Percentiles rank a stretch among this genome's conserved stretches.
These are phyloP conservation scores for Latrodectus elegans DNA, from an alignment of 2,888 invertebrate species.

Conservation along the genomic window DNA sequence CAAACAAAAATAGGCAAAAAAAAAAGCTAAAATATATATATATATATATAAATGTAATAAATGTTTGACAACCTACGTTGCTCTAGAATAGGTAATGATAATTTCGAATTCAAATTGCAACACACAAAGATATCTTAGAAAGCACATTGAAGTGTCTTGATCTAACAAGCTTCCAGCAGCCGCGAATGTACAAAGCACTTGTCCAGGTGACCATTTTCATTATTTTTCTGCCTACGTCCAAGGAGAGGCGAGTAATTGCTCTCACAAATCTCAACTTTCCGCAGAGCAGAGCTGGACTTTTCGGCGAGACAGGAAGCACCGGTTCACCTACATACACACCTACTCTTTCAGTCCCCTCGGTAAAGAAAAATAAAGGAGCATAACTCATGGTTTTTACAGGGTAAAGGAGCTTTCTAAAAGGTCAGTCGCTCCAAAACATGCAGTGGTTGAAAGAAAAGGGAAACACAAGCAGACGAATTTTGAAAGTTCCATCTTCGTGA, in stretches of 20 bases:
- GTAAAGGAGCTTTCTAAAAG: neutral
- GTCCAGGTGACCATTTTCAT: neutral
- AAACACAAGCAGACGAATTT: neutral
- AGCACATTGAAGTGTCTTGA: too few relatives aligned
- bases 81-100: too few relatives aligned
- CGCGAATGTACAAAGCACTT: neutral
- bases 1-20: too few relatives aligned
- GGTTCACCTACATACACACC: conserved; percentile 36
- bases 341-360: neutral
- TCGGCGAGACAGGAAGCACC: conserved; percentile 21
- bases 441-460: neutral
- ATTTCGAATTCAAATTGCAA: too few relatives aligned
- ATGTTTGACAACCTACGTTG: too few relatives aligned
- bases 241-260: neutral
- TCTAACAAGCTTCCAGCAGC: too few relatives aligned
- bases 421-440: neutral
- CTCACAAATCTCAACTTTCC: neutral
- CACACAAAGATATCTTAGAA: too few relatives aligned
- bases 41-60: too few relatives aligned
- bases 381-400: neutral
- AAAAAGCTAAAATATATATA: too few relatives aligned
- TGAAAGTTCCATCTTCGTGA: neutral
- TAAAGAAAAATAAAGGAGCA: neutral
- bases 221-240: neutral
- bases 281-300: neutral